Conservation (phyloP, 2,888 invertebrate species). For the Drepanosiphum platanoidis region DNA sequence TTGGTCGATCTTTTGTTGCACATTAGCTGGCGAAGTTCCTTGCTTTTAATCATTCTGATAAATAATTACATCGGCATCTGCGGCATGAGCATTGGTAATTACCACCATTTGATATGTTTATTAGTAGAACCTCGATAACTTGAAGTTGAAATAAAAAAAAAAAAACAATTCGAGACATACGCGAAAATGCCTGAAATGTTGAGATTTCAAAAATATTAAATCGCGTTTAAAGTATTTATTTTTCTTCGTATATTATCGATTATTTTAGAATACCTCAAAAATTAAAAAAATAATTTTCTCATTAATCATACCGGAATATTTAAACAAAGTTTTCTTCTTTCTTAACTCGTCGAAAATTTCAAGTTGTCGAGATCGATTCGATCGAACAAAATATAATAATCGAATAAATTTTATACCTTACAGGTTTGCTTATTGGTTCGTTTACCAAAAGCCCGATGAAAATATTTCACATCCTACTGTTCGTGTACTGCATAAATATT, state of each 20-base stretch:
- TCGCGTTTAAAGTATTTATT: no score
- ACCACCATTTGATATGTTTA: not conserved
- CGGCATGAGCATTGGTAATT: constrained; percentile 54
- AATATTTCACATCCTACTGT: not conserved
- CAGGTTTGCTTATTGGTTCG: constrained; percentile 49
- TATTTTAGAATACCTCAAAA: no score
- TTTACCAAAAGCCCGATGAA: not conserved
- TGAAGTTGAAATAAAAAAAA: not conserved
- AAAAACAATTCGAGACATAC: no score
- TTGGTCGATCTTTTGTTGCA: constrained; percentile 9
- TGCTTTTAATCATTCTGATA: constrained; percentile 32
- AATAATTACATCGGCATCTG: constrained; percentile 10
- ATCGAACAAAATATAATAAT: not conserved
- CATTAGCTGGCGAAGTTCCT: constrained; percentile 43
- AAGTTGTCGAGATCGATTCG: not conserved
- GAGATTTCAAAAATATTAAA: no score
- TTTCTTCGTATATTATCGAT: no score
- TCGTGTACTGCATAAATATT: not conserved
- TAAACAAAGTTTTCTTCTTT: no score
- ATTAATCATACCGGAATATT: not conserved
- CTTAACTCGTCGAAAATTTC: not conserved
- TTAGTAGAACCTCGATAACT: not conserved
- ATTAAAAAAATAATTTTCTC: not conserved
- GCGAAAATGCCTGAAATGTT: no score
- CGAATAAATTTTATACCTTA: not conserved